A percentile compares a stretch with the other conserved stretches of the same genome.
phyloP scores from a whole-genome alignment of 1,140 invertebrate species.

The Pollicipes pollicipes region DNA sequence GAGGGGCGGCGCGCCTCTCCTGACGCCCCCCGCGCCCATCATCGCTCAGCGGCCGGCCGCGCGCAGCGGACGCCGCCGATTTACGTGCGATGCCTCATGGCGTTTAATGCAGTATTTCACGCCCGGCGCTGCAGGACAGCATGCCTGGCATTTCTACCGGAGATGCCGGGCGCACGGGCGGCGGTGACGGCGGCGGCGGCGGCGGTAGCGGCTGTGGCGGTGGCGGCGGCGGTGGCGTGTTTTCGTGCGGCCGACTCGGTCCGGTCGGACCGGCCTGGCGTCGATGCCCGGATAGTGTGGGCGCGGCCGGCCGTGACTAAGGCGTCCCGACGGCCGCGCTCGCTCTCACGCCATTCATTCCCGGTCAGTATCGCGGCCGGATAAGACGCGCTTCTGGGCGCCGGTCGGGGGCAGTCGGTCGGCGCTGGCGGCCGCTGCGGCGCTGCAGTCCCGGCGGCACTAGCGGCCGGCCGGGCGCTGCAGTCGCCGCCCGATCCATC shows the following conservation, averaged over 20 bases:
- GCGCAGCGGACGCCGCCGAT: neutral
- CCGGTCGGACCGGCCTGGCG: no score
- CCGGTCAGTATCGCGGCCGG: neutral
- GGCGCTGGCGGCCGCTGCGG: neutral
- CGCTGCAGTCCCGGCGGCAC: neutral
- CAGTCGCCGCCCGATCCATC: neutral
- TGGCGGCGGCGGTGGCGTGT: no score
- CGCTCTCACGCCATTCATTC: neutral
- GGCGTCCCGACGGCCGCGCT: neutral
- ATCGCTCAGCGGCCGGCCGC: neutral
- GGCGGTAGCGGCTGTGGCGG: no score
- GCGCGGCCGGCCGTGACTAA: neutral
- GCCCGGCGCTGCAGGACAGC: neutral
- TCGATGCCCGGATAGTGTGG: neutral
- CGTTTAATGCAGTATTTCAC: conserved; percentile 2
- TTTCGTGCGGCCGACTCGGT: no score
- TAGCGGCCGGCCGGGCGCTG: neutral
- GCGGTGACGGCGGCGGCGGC: no score
- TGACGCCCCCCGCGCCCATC: no score
- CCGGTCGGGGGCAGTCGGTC: no score
- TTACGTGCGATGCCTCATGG: neutral
- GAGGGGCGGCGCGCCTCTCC: neutral
- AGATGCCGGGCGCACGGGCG: no score
- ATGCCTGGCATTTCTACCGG: neutral
- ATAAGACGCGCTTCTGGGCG: neutral